Evolutionary conservation across 2,888 invertebrate species (phyloP).

Genomic region (Aspidiotus destructor): DNA sequence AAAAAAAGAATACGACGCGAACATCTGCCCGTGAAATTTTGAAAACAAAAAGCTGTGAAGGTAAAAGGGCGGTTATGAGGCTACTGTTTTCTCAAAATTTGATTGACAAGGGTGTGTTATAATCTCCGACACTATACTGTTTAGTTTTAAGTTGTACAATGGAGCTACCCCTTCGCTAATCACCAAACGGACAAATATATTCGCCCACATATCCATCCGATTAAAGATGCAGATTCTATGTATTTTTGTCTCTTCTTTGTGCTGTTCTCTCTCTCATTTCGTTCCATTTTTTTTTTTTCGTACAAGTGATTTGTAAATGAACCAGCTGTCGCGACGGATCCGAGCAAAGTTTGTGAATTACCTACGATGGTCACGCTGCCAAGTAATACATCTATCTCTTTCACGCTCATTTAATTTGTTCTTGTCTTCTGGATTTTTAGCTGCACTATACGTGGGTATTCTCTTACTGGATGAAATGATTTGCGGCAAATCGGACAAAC

Average conservation of each 20-base stretch:
- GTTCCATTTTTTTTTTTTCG: neutral
- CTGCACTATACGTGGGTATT: neutral
- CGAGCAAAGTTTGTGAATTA: neutral
- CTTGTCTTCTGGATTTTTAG: neutral
- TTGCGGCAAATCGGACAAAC: constrained; percentile 1
- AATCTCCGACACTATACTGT: constrained; percentile 24
- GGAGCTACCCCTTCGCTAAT: constrained; percentile 28
- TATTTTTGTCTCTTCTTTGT: neutral
- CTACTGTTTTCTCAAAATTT: constrained; percentile 30
- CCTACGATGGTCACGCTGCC: neutral
- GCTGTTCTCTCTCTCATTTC: neutral
- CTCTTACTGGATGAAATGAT: constrained; percentile 1
- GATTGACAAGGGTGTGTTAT: constrained; percentile 33
- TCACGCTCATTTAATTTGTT: neutral
- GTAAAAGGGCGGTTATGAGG: constrained; percentile 26
- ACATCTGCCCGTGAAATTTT: constrained; percentile 31
- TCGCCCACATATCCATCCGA: constrained; percentile 14
- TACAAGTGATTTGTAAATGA: constrained; percentile 12
- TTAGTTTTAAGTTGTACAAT: constrained; percentile 29
- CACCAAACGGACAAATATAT: constrained; percentile 14
- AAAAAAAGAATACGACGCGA: constrained; percentile 10
- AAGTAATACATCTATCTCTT: neutral
- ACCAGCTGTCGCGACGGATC: neutral
- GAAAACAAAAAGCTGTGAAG: constrained; percentile 28
- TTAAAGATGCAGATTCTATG: constrained; percentile 8